Evolutionary conservation across 2,888 invertebrate species (phyloP).

Genomic region (Scaptodrosophila latifasciaeformis): DNA sequence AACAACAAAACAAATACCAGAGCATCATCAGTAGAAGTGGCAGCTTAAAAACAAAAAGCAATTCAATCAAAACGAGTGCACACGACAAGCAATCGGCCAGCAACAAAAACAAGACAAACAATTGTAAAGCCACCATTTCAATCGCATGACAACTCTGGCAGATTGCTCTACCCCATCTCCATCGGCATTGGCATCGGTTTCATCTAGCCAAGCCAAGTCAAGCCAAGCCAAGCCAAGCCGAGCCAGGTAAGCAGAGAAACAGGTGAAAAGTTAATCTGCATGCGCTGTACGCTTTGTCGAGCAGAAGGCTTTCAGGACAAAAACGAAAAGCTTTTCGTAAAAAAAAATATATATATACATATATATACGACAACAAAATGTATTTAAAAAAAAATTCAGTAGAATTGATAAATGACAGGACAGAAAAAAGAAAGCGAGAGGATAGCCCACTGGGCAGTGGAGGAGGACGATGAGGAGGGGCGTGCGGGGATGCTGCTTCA

Average conservation of each 20-base stretch:
- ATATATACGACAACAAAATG: neutral
- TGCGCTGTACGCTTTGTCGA: conserved; percentile 64
- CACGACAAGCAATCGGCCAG: conserved; percentile 23
- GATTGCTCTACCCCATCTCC: conserved; percentile 36
- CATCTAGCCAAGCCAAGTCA: neutral
- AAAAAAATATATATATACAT: neutral
- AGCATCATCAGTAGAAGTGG: conserved; percentile 25
- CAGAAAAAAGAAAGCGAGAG: neutral
- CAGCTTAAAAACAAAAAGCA: conserved; percentile 57
- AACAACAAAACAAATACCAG: conserved; percentile 19
- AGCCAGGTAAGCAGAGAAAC: conserved; percentile 21
- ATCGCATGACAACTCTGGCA: conserved; percentile 49
- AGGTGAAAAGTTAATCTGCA: conserved; percentile 68
- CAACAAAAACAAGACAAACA: conserved; percentile 19
- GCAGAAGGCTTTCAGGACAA: conserved; percentile 34
- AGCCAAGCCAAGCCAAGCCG: too few relatives aligned
- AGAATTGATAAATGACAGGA: conserved; percentile 57
- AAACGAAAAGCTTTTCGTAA: neutral
- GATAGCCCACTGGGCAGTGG: neutral
- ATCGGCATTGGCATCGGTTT: neutral
- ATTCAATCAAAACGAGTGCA: conserved; percentile 62
- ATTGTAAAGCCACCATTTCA: conserved; percentile 9
- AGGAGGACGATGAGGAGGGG: neutral
- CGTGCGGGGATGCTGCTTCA: too few relatives aligned
- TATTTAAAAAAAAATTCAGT: conserved; percentile 34